Percentiles rank a stretch among this genome's conserved stretches.
Conservation (phyloP, 2,113 vertebrate species). For the Hoplias malabaricus region DNA sequence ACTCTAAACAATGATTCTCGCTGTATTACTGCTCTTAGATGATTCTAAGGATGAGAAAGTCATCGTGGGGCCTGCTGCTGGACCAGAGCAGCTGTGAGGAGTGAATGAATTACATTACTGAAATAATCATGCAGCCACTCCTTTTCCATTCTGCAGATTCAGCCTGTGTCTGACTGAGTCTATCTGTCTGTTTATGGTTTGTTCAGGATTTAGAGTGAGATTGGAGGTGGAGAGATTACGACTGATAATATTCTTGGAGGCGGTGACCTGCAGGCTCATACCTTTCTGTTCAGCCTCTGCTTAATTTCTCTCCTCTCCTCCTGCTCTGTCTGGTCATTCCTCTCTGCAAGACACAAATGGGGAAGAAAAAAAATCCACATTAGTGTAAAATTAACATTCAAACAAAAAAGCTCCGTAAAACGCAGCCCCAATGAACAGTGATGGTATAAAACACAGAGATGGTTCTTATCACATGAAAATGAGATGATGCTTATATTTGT, state of each 20-base stretch:
- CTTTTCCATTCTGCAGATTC: not conserved
- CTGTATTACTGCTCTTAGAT: not conserved
- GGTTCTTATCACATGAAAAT: no score
- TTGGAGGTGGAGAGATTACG: conserved; percentile 4
- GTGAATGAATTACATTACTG: not conserved
- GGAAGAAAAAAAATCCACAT: conserved; percentile 7
- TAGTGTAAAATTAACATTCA: conserved; percentile 7
- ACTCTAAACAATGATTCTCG: not conserved
- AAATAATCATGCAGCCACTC: not conserved
- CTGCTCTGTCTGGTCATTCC: conserved; percentile 94
- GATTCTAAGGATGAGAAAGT: not conserved
- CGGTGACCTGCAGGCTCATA: conserved; percentile 55
- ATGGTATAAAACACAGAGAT: no score
- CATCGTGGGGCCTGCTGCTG: not conserved
- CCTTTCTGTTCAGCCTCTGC: conserved; percentile 95
- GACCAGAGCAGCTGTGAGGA: not conserved
- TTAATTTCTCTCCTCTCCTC: conserved; percentile 96
- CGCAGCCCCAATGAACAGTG: no score
- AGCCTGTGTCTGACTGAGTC: not conserved
- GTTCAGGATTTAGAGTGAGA: not conserved
- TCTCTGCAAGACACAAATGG: conserved; percentile 73
- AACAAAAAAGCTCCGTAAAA: no score
- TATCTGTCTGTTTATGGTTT: not conserved
- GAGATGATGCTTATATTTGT: no score
- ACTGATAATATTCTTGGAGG: not conserved